Evolutionary conservation across 2,888 invertebrate species (phyloP).

Genomic region (Tipula confusa): DNA sequence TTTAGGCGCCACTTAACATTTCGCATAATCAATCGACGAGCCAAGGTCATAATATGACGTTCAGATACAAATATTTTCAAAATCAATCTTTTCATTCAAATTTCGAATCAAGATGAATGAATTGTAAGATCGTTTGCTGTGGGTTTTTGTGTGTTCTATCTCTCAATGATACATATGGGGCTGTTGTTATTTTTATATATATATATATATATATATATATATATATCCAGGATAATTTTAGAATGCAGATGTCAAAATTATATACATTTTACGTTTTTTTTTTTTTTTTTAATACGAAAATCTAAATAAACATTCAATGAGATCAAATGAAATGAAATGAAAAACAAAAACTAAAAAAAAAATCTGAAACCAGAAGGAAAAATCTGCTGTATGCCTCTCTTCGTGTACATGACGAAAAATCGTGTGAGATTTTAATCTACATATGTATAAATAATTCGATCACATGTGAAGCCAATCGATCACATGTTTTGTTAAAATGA

Average conservation of each 20-base stretch:
- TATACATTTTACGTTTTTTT: background rate
- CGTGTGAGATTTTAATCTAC: background rate
- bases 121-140: background rate
- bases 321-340: background rate
- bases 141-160: background rate
- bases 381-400: background rate
- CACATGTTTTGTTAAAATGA: conserved; percentile 1
- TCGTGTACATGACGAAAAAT: background rate
- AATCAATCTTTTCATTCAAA: background rate
- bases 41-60: background rate
- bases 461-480: conserved; percentile 20
- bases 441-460: background rate
- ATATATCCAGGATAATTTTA: conserved; percentile 4
- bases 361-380: conserved; percentile 13
- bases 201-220: too few species aligned
- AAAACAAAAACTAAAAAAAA: background rate
- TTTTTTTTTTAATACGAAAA: background rate
- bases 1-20: background rate
- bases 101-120: background rate
- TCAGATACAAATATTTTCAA: background rate
- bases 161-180: conserved; percentile 20
- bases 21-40: background rate
- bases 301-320: conserved; percentile 25
- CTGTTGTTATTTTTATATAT: conserved; percentile 8
- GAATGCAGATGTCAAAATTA: conserved; percentile 25